Evolutionary conservation across 2,888 invertebrate genomes (phyloP).

Genomic region (Schizaphis graminum): DNA sequence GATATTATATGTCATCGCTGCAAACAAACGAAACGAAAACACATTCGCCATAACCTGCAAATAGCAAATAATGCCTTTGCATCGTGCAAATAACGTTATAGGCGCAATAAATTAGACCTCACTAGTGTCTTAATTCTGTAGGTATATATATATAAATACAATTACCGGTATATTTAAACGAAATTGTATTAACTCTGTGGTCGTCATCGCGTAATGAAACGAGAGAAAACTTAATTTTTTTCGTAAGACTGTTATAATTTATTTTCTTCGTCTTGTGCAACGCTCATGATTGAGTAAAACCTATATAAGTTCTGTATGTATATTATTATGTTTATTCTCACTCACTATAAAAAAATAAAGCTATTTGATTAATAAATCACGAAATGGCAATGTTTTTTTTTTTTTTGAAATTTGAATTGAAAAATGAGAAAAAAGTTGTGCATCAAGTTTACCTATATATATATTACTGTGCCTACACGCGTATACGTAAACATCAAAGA

Average conservation of each 20-base stretch:
- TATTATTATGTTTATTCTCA: not conserved
- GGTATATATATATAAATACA: not conserved
- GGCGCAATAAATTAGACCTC: not conserved
- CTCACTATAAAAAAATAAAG: conserved; percentile 20
- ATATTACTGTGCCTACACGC: not conserved
- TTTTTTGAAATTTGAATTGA: conserved; percentile 39
- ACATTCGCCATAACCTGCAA: not conserved
- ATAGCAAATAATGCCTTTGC: conserved; percentile 19
- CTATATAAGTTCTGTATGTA: not conserved
- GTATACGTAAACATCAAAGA: conserved; percentile 54
- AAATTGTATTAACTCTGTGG: not conserved
- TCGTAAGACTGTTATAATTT: not conserved
- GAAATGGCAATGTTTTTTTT: conserved; percentile 31
- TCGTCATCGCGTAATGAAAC: not conserved
- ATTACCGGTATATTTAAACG: not conserved
- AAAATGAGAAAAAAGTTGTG: conserved; percentile 42
- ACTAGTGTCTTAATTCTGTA: not conserved
- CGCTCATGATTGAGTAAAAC: not conserved
- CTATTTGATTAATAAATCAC: conserved; percentile 57
- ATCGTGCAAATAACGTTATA: not conserved
- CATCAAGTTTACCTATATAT: not conserved
- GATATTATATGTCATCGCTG: not conserved
- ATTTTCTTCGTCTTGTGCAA: not conserved
- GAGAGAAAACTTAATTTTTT: conserved; percentile 7
- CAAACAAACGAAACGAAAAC: not conserved